Base-by-base conservation (phyloP, 2,797 vertebrate species). In the Acanthiza pusilla region DNA sequence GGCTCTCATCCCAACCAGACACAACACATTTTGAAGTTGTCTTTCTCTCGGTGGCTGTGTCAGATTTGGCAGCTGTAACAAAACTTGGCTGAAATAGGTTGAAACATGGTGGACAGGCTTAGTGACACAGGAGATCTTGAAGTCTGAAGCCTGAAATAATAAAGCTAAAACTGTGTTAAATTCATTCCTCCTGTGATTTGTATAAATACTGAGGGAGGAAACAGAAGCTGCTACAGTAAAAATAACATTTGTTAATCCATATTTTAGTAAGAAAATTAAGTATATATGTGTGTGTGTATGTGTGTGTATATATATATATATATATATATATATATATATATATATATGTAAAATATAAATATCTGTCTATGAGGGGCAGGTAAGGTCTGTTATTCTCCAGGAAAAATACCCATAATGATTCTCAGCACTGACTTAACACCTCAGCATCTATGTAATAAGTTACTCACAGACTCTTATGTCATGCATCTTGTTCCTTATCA, bases 1-100 rank as follows among this genome's bases (percentile, higher is more conserved):
- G 89, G 91, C 76, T 91, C 63, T 79, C 57, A 60, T 92, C 85
- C 91, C 80, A 93, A 71, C 20, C 72, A 94, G 90, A 63, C 66
- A 88, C 83, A 94, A 68, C 87, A 88, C 29, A 72, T 94, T 96
- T 77, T 83, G 83, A 89, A 88, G 75, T 42, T 65, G 60, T 82
- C 76, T 80, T 85, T 88, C 78, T 88, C 76, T 65, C 82, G 76
- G 40, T 42, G 17, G 22, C 61, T 82, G 27, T 71, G 66, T 88
- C 60, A 88, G 61, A 94, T 91, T 60, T 82, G 74, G 71, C 72
- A 92, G 47, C 61, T 47, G 5, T 34, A 34, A 65, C 20, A 53
- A 65, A 77, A 71, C 77, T 51, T 71, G 72, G 65, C 38, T 58
- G 51, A 61, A 92, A 66, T 15, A 65, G 2, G 1, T 5, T 22